phyloP scores from a whole-genome alignment of 2,797 vertebrate species.

The Anguilla anguilla region DNA sequence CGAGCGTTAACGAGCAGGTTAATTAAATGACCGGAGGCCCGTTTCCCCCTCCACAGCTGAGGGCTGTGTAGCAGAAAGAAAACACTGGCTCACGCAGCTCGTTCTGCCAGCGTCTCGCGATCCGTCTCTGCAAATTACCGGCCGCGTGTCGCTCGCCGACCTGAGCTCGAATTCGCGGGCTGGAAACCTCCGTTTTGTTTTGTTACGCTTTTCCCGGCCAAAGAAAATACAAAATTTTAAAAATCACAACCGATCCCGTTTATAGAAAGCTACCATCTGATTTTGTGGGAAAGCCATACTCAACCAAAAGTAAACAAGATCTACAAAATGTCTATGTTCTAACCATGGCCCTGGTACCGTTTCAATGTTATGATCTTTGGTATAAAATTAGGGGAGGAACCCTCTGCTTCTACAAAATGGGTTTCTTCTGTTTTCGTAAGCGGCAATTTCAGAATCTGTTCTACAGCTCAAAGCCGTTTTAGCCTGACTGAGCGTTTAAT shows the following conservation, averaged over 20 bases:
- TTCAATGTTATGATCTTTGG: slow-evolving; percentile 28
- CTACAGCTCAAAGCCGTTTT: slow-evolving; percentile 1
- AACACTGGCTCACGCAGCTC: neutral
- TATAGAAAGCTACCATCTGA: slow-evolving; percentile 46
- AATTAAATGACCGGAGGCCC: neutral
- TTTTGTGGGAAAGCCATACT: slow-evolving; percentile 26
- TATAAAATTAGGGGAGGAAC: slow-evolving; percentile 24
- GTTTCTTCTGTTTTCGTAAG: slow-evolving; percentile 4
- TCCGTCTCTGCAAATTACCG: neutral
- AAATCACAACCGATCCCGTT: slow-evolving; percentile 19
- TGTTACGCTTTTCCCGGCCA: slow-evolving; percentile 6
- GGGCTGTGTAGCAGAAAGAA: neutral
- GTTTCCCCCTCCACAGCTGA: neutral
- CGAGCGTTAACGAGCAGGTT: neutral
- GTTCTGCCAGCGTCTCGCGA: neutral
- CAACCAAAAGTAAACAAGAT: slow-evolving; percentile 9
- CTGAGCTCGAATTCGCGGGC: neutral
- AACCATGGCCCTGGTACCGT: neutral
- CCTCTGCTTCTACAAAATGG: neutral
- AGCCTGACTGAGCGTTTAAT: neutral
- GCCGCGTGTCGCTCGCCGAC: neutral
- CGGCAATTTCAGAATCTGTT: neutral
- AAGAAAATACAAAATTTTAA: neutral
- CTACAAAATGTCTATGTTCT: neutral
- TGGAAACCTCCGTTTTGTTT: neutral